A percentile compares a stretch with the other conserved stretches of the same genome.
phyloP scores from a whole-genome alignment of 2,797 vertebrate species.

The Pangasius macronema region DNA sequence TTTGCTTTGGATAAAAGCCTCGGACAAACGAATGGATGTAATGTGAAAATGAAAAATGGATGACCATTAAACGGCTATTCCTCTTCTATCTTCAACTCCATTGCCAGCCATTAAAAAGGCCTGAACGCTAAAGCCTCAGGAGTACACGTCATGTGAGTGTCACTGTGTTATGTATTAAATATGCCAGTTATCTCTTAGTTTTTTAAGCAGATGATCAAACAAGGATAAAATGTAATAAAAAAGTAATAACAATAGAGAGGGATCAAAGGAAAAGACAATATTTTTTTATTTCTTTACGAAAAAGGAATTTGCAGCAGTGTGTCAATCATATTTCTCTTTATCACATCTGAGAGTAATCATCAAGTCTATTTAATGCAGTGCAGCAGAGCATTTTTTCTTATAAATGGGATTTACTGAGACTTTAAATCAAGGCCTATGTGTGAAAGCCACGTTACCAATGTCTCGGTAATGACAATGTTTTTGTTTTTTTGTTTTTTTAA shows the following conservation, averaged over 20 bases:
- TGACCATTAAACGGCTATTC: background rate
- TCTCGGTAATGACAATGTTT: background rate
- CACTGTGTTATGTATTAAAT: background rate
- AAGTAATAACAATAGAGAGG: background rate
- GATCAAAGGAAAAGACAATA: background rate
- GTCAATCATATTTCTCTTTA: background rate
- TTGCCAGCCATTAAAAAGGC: background rate
- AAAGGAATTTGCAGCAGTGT: background rate
- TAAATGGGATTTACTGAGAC: slow-evolving; percentile 16
- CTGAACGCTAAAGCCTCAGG: background rate
- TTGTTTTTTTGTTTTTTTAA: background rate
- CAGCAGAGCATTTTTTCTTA: slow-evolving; percentile 15
- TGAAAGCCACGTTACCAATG: slow-evolving; percentile 23
- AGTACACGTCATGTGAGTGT: background rate
- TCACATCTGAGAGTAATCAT: slow-evolving; percentile 50
- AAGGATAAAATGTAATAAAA: background rate
- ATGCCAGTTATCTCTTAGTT: background rate
- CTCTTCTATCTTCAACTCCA: background rate
- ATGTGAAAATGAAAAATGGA: background rate
- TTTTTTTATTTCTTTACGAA: background rate
- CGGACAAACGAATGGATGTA: background rate
- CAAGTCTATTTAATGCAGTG: slow-evolving; percentile 41
- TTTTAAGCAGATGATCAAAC: background rate
- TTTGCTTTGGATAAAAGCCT: slow-evolving; percentile 10
- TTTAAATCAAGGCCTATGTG: slow-evolving; percentile 36